Evolutionary conservation across 2,888 invertebrate species (phyloP).

Genomic region (Lasioglossum villosulum): DNA sequence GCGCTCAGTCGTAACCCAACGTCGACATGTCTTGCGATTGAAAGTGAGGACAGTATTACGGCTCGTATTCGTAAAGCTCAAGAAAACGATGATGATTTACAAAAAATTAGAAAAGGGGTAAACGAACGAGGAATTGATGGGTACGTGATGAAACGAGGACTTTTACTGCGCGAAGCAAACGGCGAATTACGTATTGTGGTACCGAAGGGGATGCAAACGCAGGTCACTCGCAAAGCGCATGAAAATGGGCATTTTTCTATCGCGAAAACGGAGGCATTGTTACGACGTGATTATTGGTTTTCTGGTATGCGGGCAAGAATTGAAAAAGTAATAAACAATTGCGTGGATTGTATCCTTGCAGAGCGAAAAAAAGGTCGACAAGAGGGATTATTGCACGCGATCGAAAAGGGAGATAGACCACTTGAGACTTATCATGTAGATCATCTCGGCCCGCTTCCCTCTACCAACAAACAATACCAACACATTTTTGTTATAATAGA

Average conservation of each 20-base stretch:
- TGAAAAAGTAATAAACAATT: not conserved
- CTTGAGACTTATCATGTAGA: not conserved
- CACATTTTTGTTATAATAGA: not conserved
- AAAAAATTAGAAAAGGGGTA: not conserved
- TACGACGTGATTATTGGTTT: not conserved
- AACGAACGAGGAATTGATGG: not conserved
- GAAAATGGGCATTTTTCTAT: not conserved
- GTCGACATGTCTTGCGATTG: conserved; percentile 5
- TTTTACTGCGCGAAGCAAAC: not conserved
- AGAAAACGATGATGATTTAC: not conserved
- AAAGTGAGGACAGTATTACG: conserved; percentile 5
- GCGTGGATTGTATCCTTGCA: not conserved
- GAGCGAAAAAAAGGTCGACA: not conserved
- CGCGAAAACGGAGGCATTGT: not conserved
- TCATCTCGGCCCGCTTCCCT: not conserved
- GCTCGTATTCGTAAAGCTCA: not conserved
- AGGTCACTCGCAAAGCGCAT: not conserved
- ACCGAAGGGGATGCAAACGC: too few species aligned
- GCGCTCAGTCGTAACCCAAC: conserved; percentile 65
- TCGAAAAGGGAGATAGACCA: not conserved
- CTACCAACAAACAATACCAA: not conserved
- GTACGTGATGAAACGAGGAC: too few species aligned
- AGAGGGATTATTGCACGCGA: not conserved
- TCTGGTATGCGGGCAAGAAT: not conserved
- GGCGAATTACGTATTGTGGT: not conserved